Evolutionary conservation across 2,888 invertebrate species (phyloP), one percentile per base, ranked within the genome.

Genomic region (Bugula neritina): DNA sequence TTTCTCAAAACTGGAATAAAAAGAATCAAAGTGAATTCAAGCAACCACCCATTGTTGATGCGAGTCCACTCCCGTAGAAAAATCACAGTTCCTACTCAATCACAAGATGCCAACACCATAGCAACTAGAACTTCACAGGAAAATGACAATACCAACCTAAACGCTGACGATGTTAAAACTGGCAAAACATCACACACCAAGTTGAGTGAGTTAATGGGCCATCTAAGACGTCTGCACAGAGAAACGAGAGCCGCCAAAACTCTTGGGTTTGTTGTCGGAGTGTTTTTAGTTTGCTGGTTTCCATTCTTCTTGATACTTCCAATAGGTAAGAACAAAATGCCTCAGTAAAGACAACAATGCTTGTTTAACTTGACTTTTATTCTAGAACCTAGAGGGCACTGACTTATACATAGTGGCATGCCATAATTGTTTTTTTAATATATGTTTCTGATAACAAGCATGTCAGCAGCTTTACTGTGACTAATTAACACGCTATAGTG

Each of bases 261-360:
- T 0, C 86, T 90, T n/a, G 88, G 89, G 5, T 88, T 88, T 78
- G 87, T 90, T 21, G 90, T 90, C 79, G 87, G 88, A 0, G 85
- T 89, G 21, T 90, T 90, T 79, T 86, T 90, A 1, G 76, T 88
- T 27, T 90, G 90, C 80, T 90, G 90, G 90, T 87, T 88, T 63
- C 90, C 90, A 0, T 90, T 90, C 83, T 90, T 90, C 84, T 83
- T 90, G 72, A 87, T 89, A 79, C 82, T 89, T 57, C 89, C 89
- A 55, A 79, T 89, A 75, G 88, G 90, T 89, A 79, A 85, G 85
- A 80, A 3, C 2, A n/a, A 5, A 13, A 63, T 63, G 5, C 10
- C 52, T 21, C 21, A n/a, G n/a, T n/a, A n/a, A n/a, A n/a, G n/a
- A n/a, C n/a, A n/a, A n/a, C n/a, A n/a, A n/a, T n/a, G n/a, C n/a